phyloP scores from a whole-genome alignment of 2,888 invertebrate species.

The Pantelozetes paolii region DNA sequence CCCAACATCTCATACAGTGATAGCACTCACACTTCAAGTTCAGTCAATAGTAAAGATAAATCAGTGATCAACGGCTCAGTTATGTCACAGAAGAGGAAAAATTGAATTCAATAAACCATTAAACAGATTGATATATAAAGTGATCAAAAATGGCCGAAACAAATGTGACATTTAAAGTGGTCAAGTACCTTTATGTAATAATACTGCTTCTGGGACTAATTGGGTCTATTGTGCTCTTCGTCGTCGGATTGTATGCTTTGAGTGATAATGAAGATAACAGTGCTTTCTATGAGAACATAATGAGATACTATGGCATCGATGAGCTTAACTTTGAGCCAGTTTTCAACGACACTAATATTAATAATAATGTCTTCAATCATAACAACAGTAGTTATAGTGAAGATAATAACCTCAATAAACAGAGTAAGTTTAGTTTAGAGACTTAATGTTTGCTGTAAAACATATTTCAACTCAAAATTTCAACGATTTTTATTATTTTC shows the following conservation, averaged over 20 bases:
- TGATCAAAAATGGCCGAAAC: background rate
- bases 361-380: background rate
- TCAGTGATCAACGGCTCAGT: too few relatives aligned
- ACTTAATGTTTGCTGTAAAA: too few relatives aligned
- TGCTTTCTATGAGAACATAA: slow-evolving; percentile 7
- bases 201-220: slow-evolving; percentile 4
- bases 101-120: too few relatives aligned
- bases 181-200: background rate
- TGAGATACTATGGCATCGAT: slow-evolving; percentile 28
- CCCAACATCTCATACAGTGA: too few relatives aligned
- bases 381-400: background rate
- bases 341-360: background rate
- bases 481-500: too few relatives aligned
- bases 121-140: too few relatives aligned
- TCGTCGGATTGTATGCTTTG: slow-evolving; percentile 11
- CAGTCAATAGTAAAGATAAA: too few relatives aligned
- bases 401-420: slow-evolving; percentile 18
- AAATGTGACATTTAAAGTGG: background rate
- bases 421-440: too few relatives aligned
- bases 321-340: slow-evolving; percentile 25
- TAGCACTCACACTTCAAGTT: too few relatives aligned
- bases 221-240: background rate
- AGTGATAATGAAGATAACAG: slow-evolving; percentile 6
- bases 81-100: too few relatives aligned
- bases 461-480: too few relatives aligned